Base-by-base conservation (phyloP, 2,888 invertebrate genomes). In the Hedya salicella region DNA sequence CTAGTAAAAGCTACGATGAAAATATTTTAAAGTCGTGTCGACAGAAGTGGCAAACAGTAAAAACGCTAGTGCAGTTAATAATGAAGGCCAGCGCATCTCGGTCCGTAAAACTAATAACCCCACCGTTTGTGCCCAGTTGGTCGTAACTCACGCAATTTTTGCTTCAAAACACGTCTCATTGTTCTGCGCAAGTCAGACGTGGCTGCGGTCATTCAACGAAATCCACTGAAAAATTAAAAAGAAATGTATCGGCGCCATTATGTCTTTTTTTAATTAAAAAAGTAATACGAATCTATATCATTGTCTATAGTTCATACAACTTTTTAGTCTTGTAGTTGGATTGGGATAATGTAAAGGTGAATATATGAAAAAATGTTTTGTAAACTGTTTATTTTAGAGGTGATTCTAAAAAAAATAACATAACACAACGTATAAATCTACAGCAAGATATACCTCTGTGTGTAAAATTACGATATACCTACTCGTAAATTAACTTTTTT, bases 81-180 rank as follows among this genome's bases (percentile, higher is more conserved):
- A 5, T 14, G 56, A 56, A 63, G 63, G 56, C 30, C 63, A 56
- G 25, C 40, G 54, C 63, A 63, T 63, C 54, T 40, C 32, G 30
- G 14, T 11, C 16, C 63, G 48, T 63, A 63, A 56, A 63, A 49
- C 17, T 39, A 52, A 50, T 25, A 52, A 30, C 19, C 4, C 19
- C 49, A 32, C 49, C 19, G 46, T 39, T 14, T 59, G 25, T 25
- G 40, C 21, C 14, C 40, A 30, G 17, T 17, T 19, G 14, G 36
- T 14, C 16, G 42, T 56, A 42, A 56, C 25, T 56, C 54, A 42
- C 11, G 40, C 11, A 42, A 42, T 56, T 56, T 21, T 42, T 25
- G 40, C 54, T 42, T 30, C 30, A 25, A 56, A 3, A 25, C 6
- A 25, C 6, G 25, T 25, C 25, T 6, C 6, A 25, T 40, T 40